These are phyloP conservation scores for Neostethus bicornis DNA, from an alignment of 2,797 vertebrate species.

Conservation along the genomic window DNA sequence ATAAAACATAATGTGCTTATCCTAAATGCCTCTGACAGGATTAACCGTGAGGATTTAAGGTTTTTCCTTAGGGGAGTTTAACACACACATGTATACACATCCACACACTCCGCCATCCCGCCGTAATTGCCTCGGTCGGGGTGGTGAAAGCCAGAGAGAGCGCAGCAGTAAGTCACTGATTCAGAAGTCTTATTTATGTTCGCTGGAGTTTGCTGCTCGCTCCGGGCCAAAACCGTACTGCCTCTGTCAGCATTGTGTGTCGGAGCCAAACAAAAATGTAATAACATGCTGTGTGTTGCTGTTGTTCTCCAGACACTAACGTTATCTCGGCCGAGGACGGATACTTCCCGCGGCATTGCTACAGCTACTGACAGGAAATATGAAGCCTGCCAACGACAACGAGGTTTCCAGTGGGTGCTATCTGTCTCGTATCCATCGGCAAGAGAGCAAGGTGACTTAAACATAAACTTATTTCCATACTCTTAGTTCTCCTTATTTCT, in stretches of 20 bases:
- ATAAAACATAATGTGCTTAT: slow-evolving; percentile 77
- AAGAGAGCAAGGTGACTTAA: neutral
- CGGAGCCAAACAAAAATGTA: slow-evolving; percentile 55
- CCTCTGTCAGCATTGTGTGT: slow-evolving; percentile 57
- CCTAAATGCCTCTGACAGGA: slow-evolving; percentile 74
- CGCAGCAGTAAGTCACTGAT: slow-evolving; percentile 56
- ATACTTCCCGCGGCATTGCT: slow-evolving; percentile 41
- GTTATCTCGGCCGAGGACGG: slow-evolving; percentile 46
- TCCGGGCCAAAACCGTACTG: slow-evolving; percentile 30
- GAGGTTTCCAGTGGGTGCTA: slow-evolving; percentile 9
- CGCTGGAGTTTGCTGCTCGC: slow-evolving; percentile 43
- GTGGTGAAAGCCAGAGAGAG: slow-evolving; percentile 43
- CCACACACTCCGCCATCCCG: slow-evolving; percentile 18
- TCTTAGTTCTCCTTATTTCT: too few species aligned
- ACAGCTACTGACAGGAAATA: slow-evolving; percentile 44
- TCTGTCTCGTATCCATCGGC: slow-evolving; percentile 9
- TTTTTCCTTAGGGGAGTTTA: slow-evolving; percentile 41
- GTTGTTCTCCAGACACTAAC: slow-evolving; percentile 51
- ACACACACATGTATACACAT: slow-evolving; percentile 1
- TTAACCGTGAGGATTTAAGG: slow-evolving; percentile 73
- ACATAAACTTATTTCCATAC: neutral
- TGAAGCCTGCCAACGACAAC: slow-evolving; percentile 33
- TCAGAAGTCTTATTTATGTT: slow-evolving; percentile 70
- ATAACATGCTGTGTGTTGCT: slow-evolving; percentile 50
- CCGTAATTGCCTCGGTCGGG: slow-evolving; percentile 57